A percentile compares a stretch with the other conserved stretches of the same genome.
Evolutionary conservation across 2,113 vertebrate genomes (phyloP).

Genomic region (Chauna torquata): DNA sequence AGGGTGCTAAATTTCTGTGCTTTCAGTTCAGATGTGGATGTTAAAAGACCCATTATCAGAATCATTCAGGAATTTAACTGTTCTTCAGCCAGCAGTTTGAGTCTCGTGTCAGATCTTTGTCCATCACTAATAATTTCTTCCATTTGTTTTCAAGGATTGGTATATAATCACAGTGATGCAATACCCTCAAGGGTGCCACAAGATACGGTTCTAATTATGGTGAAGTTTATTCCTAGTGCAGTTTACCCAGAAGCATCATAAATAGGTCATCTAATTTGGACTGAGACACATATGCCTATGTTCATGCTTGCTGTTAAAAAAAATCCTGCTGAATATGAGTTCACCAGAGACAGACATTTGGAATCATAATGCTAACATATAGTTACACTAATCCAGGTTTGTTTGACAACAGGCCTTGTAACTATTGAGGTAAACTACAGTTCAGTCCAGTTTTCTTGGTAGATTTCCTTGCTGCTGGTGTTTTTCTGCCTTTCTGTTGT

Average conservation of each 20-base stretch:
- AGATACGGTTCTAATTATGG: background rate
- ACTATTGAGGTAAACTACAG: background rate
- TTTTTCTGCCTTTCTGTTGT: background rate
- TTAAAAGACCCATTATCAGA: background rate
- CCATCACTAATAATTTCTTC: background rate
- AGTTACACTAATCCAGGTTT: background rate
- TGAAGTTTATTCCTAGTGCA: background rate
- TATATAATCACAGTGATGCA: background rate
- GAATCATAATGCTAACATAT: background rate
- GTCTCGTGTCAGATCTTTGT: background rate
- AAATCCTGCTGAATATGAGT: background rate
- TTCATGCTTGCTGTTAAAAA: background rate
- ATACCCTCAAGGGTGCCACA: background rate
- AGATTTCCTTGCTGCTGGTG: background rate
- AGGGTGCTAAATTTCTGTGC: background rate
- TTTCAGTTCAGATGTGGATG: background rate
- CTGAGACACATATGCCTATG: background rate
- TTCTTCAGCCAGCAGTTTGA: background rate
- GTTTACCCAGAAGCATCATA: background rate
- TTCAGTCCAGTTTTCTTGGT: background rate
- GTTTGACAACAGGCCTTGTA: background rate
- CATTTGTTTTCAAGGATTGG: background rate
- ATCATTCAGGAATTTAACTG: background rate
- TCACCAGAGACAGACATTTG: background rate
- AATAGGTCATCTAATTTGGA: background rate